Evolutionary conservation across 1,140 invertebrate species (phyloP), one percentile per base, ranked within the genome.

Genomic region (Macrotrachela quadricornifera): DNA sequence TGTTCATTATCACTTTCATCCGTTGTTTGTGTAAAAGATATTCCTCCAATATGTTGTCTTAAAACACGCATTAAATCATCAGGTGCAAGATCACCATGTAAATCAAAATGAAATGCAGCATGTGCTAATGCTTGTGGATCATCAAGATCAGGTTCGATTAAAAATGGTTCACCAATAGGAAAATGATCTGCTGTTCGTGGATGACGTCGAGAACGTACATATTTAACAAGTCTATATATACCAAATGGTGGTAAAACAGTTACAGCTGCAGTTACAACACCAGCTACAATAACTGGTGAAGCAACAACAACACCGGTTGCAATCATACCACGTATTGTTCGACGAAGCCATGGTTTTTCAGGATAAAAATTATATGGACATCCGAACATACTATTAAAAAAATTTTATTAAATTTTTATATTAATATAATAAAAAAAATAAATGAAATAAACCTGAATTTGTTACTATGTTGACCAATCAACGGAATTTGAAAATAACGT

Each of bases 401-500:
- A 30, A 30, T 30, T 4, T 30, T 4, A 4, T 30, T 8, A 30
- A 30, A 30, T 30, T 30, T n/a, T n/a, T n/a, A n/a, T n/a, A n/a
- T n/a, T n/a, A n/a, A n/a, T n/a, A n/a, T n/a, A n/a, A n/a, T n/a
- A n/a, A n/a, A n/a, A 8, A 30, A 30, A 4, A 4, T 30, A 30
- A 2, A 4, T 30, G 21, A 8, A 30, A 30, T 30, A 4, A 30
- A 30, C 21, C 21, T 30, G 30, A 69, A 59, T n/a, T 62, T 62
- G 40, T 62, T 68, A 46, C 63, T 63, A 54, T 72, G 71, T 51
- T 71, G 63, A 0, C 71, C 71, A 51, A 73, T 61, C 49, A 70
- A 67, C 47, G 63, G 66, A 14, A 70, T 37, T 15, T 60, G 57
- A 9, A 65, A 58, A 52, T 65, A 66, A 30, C 60, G 58, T 42